phyloP scores from a whole-genome alignment of 2,888 invertebrate species.

The Timema cristinae region DNA sequence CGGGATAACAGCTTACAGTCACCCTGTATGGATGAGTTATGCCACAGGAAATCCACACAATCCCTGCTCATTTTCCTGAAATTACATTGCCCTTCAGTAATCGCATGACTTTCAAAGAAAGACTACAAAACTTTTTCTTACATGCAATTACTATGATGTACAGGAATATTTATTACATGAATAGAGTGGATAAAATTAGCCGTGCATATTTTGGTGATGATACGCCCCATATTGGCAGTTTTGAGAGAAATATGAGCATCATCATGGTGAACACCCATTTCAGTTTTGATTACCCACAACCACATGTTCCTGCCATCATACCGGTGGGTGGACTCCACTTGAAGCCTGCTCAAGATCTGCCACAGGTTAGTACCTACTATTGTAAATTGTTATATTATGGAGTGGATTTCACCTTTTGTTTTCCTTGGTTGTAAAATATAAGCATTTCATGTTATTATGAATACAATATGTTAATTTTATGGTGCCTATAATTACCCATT shows the following conservation, averaged over 20 bases:
- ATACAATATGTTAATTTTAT: no score
- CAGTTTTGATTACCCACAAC: constrained; percentile 39
- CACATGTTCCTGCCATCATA: constrained; percentile 44
- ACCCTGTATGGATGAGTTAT: constrained; percentile 20
- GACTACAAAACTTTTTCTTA: constrained; percentile 25
- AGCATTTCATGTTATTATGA: no score
- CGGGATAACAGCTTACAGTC: constrained; percentile 26
- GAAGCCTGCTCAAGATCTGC: constrained; percentile 42
- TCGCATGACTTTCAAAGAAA: constrained; percentile 27
- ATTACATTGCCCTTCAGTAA: constrained; percentile 21
- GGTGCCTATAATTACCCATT: no score
- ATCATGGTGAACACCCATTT: constrained; percentile 45
- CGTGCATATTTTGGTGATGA: constrained; percentile 32
- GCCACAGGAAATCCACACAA: constrained; percentile 25
- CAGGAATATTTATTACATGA: constrained; percentile 14
- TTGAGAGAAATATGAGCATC: constrained; percentile 47
- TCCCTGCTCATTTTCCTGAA: constrained; percentile 24
- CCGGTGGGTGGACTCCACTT: constrained; percentile 47
- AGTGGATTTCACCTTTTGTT: no score
- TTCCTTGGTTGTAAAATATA: no score
- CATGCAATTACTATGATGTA: constrained; percentile 4
- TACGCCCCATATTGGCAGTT: constrained; percentile 41
- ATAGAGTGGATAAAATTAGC: constrained; percentile 21
- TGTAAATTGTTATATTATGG: no score
- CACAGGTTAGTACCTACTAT: constrained; percentile 39